Percentiles rank a stretch among this genome's conserved stretches.
phyloP scores from a whole-genome alignment of 2,888 invertebrate genomes.

The Zygaena filipendulae region DNA sequence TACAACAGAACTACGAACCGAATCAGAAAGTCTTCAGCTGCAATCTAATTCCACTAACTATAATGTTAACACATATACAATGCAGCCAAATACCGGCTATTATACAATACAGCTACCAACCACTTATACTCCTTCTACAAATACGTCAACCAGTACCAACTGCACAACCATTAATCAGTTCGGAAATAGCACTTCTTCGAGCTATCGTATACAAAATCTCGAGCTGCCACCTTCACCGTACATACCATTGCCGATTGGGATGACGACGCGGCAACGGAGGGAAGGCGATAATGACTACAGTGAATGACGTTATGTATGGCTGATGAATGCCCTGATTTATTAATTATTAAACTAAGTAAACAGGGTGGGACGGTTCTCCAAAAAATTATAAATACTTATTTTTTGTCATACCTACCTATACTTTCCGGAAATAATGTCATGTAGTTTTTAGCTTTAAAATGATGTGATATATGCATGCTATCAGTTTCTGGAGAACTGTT shows the following conservation, averaged over 20 bases:
- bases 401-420: slow-evolving; percentile 3
- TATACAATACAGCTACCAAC: slow-evolving; percentile 2
- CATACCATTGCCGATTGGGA: too few relatives aligned
- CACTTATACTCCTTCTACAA: slow-evolving; percentile 2
- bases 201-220: too few relatives aligned
- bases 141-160: slow-evolving; percentile 2
- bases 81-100: slow-evolving; percentile 2
- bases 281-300: too few relatives aligned
- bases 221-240: too few relatives aligned
- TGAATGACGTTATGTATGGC: slow-evolving; percentile 2
- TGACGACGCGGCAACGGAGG: too few relatives aligned
- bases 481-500: slow-evolving; percentile 2
- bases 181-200: slow-evolving; percentile 2
- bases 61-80: slow-evolving; percentile 2
- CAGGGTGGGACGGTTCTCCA: slow-evolving; percentile 2
- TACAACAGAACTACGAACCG: slow-evolving; percentile 2
- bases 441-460: slow-evolving; percentile 3
- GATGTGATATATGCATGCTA: slow-evolving; percentile 3
- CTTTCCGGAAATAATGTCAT: slow-evolving; percentile 3
- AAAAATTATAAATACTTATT: slow-evolving; percentile 2
- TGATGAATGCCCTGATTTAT: slow-evolving; percentile 2
- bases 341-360: slow-evolving; percentile 2
- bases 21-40: slow-evolving; percentile 2
- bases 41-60: slow-evolving; percentile 2
- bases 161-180: slow-evolving; percentile 2